Evolutionary conservation across 2,888 invertebrate species (phyloP), one percentile per base, ranked within the genome.

Genomic region (Baccha elongata): DNA sequence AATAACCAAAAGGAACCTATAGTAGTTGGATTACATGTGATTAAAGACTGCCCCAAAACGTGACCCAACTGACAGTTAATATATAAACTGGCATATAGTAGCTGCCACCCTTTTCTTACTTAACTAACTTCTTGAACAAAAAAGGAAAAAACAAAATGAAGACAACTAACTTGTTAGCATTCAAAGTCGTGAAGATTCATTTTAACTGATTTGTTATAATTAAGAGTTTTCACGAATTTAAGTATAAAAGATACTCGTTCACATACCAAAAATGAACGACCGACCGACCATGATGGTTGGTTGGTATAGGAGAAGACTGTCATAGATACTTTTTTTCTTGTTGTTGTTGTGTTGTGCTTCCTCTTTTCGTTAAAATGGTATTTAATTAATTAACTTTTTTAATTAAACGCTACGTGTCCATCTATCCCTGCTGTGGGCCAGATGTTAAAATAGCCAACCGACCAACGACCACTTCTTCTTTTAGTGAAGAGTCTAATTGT

Each of bases 351-450:
- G 50, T 29, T 48, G 17, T 48, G 26, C 35, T 46, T 23, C 11
- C 10, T 37, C 7, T 42, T 29, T 53, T 21, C 11, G 60, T 42
- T 32, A 53, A 40, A 53, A 68, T 60, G 19, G 15, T 60, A 44
- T 60, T 60, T 60, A 78, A 71, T 78, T 78, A 78, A 78, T 78
- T 78, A 71, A 78, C 64, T 78, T 78, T 78, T 76, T 78, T 68
- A 78, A 78, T 78, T 78, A 78, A 78, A 71, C 42, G 78, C 35
- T 71, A 71, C 71, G 64, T 74, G 69, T 62, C 48, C 32, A 64
- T 76, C 55, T 62, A 21, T 62, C 68, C 37, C 62, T 29, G 29
- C 21, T 15, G 21, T 23, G 23, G 1, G 17, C 62, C 37, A 50
- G 29, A 58, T 65, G 69, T 11, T 52, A 5, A 15, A 15, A n/a